Percentiles rank a stretch among this genome's conserved stretches.
phyloP scores from a whole-genome alignment of 2,888 invertebrate genomes.

The Philaethria dido region DNA sequence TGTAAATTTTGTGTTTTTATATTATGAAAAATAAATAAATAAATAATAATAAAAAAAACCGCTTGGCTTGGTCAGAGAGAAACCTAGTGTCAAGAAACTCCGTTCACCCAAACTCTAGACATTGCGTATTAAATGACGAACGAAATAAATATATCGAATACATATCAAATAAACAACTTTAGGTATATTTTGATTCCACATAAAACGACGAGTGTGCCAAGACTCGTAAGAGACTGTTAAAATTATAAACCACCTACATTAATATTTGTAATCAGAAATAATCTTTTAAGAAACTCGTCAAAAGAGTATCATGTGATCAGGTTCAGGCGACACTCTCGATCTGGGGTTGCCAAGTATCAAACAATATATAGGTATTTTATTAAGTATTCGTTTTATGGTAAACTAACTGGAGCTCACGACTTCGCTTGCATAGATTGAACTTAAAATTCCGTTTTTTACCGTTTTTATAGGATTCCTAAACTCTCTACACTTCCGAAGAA shows the following conservation, averaged over 20 bases:
- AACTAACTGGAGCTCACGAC: no score
- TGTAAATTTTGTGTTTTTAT: no score
- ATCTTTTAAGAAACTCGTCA: slow-evolving; percentile 53
- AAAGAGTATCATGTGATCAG: slow-evolving; percentile 55
- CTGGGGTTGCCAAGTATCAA: slow-evolving; percentile 50
- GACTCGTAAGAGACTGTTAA: slow-evolving; percentile 46
- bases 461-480: no score
- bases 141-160: slow-evolving; percentile 22
- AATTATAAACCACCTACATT: slow-evolving; percentile 55
- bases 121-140: not conserved
- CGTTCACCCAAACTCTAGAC: no score
- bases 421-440: no score
- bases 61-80: no score
- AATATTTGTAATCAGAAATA: slow-evolving; percentile 59
- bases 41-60: no score
- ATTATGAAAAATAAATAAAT: no score
- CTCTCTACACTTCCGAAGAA: no score
- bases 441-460: not conserved
- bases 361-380: slow-evolving; percentile 31
- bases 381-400: no score
- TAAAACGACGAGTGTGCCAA: slow-evolving; percentile 43
- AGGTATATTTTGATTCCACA: slow-evolving; percentile 26
- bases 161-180: slow-evolving; percentile 26
- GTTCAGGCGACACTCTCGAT: slow-evolving; percentile 42
- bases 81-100: no score